phyloP scores from a whole-genome alignment of 2,888 invertebrate genomes.

The Drosophila borealis region DNA sequence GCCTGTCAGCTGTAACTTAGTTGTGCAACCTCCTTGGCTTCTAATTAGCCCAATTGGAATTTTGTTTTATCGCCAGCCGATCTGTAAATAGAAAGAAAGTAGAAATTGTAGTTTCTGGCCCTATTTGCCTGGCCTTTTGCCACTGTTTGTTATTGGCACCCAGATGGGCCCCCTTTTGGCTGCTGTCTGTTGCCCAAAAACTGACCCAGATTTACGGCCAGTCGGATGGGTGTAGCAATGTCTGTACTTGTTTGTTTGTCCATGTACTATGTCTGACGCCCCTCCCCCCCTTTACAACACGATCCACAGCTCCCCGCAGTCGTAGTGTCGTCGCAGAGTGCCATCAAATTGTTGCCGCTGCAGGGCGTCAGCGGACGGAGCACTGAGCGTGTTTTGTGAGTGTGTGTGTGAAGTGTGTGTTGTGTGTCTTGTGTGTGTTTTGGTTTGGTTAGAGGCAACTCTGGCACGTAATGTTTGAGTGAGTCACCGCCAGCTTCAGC shows the following conservation, averaged over 20 bases:
- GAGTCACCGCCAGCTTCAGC: slow-evolving; percentile 41
- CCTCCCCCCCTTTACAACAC: slow-evolving; percentile 8
- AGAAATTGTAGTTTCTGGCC: slow-evolving; percentile 24
- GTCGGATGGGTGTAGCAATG: slow-evolving; percentile 18
- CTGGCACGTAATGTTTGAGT: slow-evolving; percentile 51
- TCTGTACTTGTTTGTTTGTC: slow-evolving; percentile 61
- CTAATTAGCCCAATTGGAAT: slow-evolving; percentile 21
- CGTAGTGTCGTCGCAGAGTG: slow-evolving; percentile 39
- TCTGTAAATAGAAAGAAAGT: slow-evolving; percentile 21
- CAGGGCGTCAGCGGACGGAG: slow-evolving; percentile 30
- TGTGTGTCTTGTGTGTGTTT: slow-evolving; percentile 19
- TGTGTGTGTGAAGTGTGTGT: slow-evolving; percentile 7
- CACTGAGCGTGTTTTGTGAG: slow-evolving; percentile 19
- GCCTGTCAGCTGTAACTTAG: neutral
- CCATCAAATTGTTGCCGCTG: slow-evolving; percentile 66
- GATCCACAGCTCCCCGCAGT: slow-evolving; percentile 10
- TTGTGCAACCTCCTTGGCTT: neutral
- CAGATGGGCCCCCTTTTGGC: slow-evolving; percentile 39
- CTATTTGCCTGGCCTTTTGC: slow-evolving; percentile 38
- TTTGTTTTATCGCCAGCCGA: slow-evolving; percentile 11
- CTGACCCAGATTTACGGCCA: slow-evolving; percentile 72
- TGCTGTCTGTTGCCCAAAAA: slow-evolving; percentile 68
- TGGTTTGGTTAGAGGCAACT: slow-evolving; percentile 42
- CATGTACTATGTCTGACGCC: neutral
- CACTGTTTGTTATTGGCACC: slow-evolving; percentile 60